phyloP scores from a whole-genome alignment of 1,140 invertebrate species.

The Hylyphantes graminicola region DNA sequence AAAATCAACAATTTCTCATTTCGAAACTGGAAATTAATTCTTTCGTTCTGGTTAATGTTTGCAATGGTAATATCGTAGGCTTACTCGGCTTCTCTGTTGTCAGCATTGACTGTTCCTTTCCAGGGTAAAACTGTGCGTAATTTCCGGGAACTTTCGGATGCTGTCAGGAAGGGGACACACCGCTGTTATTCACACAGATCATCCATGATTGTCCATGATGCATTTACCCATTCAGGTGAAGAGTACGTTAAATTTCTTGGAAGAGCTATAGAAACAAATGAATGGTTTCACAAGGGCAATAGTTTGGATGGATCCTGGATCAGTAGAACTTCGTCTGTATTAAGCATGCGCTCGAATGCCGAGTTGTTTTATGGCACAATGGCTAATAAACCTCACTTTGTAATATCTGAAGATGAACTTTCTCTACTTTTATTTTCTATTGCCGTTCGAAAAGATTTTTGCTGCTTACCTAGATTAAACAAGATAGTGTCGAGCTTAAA shows the following conservation, averaged over 20 bases:
- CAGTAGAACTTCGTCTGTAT: not conserved
- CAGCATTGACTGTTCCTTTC: conserved; percentile 1
- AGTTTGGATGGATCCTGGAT: not conserved
- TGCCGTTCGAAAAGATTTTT: not conserved
- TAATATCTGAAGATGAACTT: conserved; percentile 2
- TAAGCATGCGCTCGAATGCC: not conserved
- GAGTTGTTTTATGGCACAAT: not conserved
- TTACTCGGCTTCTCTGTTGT: conserved; percentile 10
- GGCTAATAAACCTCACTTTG: not conserved
- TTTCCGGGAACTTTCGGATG: not conserved
- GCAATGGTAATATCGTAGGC: conserved; percentile 3
- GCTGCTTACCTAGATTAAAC: not conserved
- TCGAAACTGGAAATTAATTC: not conserved
- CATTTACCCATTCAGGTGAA: not conserved
- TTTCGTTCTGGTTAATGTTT: not conserved
- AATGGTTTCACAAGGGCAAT: conserved; percentile 13
- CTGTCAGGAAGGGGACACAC: not conserved
- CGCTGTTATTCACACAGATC: not conserved
- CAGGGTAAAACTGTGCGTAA: not conserved
- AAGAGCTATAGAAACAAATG: not conserved
- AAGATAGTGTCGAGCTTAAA: not conserved
- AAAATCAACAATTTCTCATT: not conserved
- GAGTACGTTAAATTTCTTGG: not conserved
- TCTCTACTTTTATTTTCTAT: not conserved
- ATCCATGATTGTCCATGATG: not conserved